These are phyloP conservation scores for Pygathrix nemaeus DNA, from an alignment of 2,113 vertebrate species.

Conservation along the genomic window DNA sequence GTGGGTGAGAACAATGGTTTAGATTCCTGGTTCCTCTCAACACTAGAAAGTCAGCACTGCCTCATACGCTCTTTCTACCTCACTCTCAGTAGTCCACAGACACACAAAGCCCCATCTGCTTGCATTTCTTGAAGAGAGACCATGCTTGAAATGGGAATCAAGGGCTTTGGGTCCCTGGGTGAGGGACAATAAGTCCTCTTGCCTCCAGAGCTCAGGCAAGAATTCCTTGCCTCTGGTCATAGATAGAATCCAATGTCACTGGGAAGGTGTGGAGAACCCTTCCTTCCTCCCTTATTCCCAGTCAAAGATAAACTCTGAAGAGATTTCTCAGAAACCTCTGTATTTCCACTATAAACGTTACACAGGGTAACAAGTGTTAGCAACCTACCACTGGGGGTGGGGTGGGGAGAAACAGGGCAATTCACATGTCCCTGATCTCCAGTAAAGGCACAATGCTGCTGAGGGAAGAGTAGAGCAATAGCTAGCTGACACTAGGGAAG, in stretches of 20 bases:
- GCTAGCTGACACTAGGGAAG: background rate
- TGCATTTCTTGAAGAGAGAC: background rate
- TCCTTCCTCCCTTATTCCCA: background rate
- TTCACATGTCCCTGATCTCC: background rate
- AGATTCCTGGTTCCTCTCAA: background rate
- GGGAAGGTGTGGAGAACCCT: background rate
- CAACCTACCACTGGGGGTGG: background rate
- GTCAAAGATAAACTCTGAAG: background rate
- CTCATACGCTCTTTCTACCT: background rate
- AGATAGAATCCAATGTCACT: background rate
- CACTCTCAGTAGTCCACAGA: background rate
- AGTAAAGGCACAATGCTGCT: background rate
- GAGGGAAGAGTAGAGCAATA: background rate
- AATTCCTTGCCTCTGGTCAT: background rate
- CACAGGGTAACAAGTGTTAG: background rate
- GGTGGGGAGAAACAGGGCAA: background rate
- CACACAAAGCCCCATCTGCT: background rate
- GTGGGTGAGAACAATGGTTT: background rate
- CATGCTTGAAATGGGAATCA: background rate
- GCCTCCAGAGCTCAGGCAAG: background rate
- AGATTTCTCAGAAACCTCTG: background rate
- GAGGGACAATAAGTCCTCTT: background rate
- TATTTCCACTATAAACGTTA: background rate
- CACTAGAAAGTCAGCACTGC: background rate
- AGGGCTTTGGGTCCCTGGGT: background rate